Evolutionary conservation across 2,797 vertebrate species (phyloP).

Genomic region (Falco columbarius): DNA sequence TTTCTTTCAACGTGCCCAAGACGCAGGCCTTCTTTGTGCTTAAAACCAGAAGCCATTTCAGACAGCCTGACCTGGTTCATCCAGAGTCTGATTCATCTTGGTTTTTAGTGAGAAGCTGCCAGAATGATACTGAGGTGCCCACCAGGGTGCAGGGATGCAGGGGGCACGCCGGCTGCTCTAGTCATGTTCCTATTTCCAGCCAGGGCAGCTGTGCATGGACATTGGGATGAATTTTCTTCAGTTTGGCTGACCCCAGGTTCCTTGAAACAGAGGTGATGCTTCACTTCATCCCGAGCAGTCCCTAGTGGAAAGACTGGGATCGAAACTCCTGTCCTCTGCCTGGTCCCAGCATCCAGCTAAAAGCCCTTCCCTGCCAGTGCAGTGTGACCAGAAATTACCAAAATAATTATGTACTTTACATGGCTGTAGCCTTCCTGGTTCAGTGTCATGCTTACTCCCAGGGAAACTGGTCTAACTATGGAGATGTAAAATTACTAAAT

Average conservation of each 20-base stretch:
- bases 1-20: neutral
- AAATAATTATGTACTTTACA: neutral
- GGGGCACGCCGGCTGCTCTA: rapidly evolving
- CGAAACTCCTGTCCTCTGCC: neutral
- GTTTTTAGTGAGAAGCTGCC: neutral
- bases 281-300: neutral
- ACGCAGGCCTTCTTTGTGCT: neutral
- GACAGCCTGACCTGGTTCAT: neutral
- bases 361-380: neutral
- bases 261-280: neutral
- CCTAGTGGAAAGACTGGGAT: neutral
- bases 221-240: neutral
- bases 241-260: neutral
- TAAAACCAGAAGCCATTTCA: neutral
- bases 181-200: neutral
- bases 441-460: neutral
- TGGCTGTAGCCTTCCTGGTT: neutral
- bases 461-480: neutral
- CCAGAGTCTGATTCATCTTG: neutral
- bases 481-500: neutral
- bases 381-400: neutral
- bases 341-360: neutral
- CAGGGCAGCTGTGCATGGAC: neutral
- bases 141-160: neutral
- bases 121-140: neutral